A percentile compares a stretch with the other conserved stretches of the same genome.
phyloP scores from a whole-genome alignment of 2,888 invertebrate species.

The Diabrotica balteata region DNA sequence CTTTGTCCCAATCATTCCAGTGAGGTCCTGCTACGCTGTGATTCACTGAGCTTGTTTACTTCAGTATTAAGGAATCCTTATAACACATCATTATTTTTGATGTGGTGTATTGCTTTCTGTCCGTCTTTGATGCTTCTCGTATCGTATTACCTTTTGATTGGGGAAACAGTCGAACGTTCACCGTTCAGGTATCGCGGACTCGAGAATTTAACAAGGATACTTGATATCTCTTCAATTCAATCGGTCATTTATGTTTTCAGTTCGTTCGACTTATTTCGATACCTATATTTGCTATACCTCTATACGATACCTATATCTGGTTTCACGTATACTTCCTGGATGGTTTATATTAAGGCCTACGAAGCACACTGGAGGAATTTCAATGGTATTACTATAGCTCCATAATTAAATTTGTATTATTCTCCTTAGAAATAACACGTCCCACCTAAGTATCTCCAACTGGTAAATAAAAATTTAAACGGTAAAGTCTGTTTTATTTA shows the following conservation, averaged over 20 bases:
- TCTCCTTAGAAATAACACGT: no score
- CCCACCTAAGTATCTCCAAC: no score
- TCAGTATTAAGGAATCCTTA: constrained; percentile 55
- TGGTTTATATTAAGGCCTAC: constrained; percentile 32
- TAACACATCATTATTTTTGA: constrained; percentile 60
- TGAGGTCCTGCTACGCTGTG: constrained; percentile 36
- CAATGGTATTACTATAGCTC: no score
- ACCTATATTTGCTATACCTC: constrained; percentile 33
- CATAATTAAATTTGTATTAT: no score
- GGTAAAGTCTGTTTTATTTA: no score
- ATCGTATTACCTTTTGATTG: constrained; percentile 59
- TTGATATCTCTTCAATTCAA: constrained; percentile 49
- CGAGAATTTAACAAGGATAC: constrained; percentile 54
- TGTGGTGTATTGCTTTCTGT: constrained; percentile 53
- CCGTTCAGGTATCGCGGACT: constrained; percentile 50
- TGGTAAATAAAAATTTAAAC: no score
- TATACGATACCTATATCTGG: constrained; percentile 23
- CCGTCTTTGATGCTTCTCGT: constrained; percentile 44
- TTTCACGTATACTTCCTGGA: constrained; percentile 24
- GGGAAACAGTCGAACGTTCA: constrained; percentile 45
- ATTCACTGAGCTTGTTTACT: constrained; percentile 51
- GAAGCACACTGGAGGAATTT: no score
- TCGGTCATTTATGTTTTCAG: constrained; percentile 51
- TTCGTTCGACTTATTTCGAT: constrained; percentile 42
- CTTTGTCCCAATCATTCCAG: neutral